Evolutionary conservation across 2,888 invertebrate genomes (phyloP), one percentile per base, ranked within the genome.

Genomic region (Pantelozetes paolii): DNA sequence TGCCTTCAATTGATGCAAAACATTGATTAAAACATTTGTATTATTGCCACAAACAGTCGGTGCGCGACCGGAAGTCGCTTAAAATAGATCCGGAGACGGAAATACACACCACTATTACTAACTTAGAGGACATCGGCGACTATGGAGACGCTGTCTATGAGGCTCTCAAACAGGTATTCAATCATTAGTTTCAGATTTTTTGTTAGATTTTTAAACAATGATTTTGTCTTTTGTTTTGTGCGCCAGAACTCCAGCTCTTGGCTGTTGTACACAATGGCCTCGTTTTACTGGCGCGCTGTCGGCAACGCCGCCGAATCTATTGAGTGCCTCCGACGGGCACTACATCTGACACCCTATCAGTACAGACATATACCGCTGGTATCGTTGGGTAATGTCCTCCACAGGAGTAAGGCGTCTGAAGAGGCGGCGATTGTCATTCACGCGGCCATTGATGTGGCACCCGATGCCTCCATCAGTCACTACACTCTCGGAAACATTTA

Each of bases 231-330:
- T n/a, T n/a, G n/a, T n/a, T n/a, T n/a, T n/a, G n/a, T n/a, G n/a
- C 78, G 79, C 62, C 85, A 86, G 80, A 91, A 91, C 81, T 85
- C 84, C 72, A 87, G 89, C 0, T 90, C 90, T 0, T 92, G 91
- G 91, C 82, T 90, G 42, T 87, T 90, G 80, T 89, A 90, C 79
- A 90, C 90, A 81, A 85, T 91, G 82, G 91, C 90, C 42, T 87
- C 90, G 1, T 85, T 90, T 78, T 91, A 88, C 82, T 92, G 91
- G 91, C 84, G 90, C 77, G 86, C 88, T 0, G 86, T 86, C 79
- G 91, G 91, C 18, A 86, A 89, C 80, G 87, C 89, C 1, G 86
- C 86, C n/a, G 88, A 89, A 79, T 90, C 91, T n/a, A 82, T 91
- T 72, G 90, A 92, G 79, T 92, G 92, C 82, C 86, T 88, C 74